Evolutionary conservation across 1,140 invertebrate species (phyloP), one percentile per base, ranked within the genome.

Genomic region (Eciton burchellii): DNA sequence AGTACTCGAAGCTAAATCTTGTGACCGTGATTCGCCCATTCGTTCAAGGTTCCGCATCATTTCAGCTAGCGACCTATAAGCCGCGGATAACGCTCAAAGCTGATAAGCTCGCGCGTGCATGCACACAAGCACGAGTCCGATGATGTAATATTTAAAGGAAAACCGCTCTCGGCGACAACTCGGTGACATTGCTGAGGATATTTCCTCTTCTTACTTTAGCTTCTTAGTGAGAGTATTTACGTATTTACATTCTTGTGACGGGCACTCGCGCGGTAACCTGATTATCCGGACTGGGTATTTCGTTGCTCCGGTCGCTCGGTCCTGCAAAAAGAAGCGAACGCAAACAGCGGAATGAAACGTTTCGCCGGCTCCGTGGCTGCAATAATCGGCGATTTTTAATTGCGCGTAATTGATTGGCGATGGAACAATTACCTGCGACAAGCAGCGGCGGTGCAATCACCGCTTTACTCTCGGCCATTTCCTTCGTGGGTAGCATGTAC

Each of bases 401-500:
- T 54, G 11, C 14, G 62, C 8, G 45, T 49, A 52, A 83, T 59
- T 62, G 43, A 77, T 45, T 26, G 49, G 43, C 47, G 16, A 47
- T 70, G 43, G 71, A 82, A 43, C 43, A 79, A 68, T 86, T 90
- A 92, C 91, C 91, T 91, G 89, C 82, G 24, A 84, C 87, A 76
- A 87, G 71, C 88, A 90, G 73, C 62, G 92, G 91, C 16, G 92
- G 91, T 60, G 89, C 89, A 52, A 89, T 88, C 19, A 82, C 83
- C 47, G 89, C 82, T 86, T 76, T 91, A 83, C 79, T 85, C 29
- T 86, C 87, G 35, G 79, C 57, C 62, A 84, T 74, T 59, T 91
- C 91, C n/a, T 84, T 89, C 16, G 90, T 74, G 52, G 91, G 91
- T 63, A 93, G 63, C 89, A 97, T 96, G 91, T 98, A 99, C 93